These are phyloP conservation scores for Ursus arctos DNA, from an alignment of 2,113 vertebrate species.

Conservation along the genomic window DNA sequence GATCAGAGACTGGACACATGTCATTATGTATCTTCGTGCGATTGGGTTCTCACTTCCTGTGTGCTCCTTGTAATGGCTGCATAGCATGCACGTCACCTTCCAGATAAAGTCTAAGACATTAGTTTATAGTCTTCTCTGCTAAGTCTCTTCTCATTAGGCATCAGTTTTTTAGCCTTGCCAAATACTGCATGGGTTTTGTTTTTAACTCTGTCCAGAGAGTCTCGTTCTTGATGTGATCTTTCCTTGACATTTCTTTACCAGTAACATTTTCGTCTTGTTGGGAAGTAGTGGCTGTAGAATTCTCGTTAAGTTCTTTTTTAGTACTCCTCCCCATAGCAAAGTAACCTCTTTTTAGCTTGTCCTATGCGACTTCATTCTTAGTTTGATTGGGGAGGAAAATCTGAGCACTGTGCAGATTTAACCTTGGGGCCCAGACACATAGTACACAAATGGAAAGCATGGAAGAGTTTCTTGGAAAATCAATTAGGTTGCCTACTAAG, in stretches of 20 bases:
- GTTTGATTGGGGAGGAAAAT: constrained; percentile 53
- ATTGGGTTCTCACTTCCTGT: background rate
- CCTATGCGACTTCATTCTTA: constrained; percentile 65
- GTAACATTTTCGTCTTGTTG: background rate
- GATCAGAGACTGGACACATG: background rate
- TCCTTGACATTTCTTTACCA: constrained; percentile 21
- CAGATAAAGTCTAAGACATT: background rate
- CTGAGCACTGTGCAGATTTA: constrained; percentile 75
- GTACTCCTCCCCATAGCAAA: background rate
- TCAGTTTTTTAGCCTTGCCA: background rate
- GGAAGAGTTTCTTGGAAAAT: constrained; percentile 85
- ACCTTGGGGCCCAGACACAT: constrained; percentile 75
- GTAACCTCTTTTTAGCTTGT: constrained; percentile 14
- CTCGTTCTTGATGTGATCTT: background rate
- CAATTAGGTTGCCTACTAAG: constrained; percentile 62
- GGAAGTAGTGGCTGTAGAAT: background rate
- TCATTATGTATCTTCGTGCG: background rate
- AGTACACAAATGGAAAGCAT: constrained; percentile 69
- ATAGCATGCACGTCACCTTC: background rate
- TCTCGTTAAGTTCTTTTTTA: constrained; percentile 13
- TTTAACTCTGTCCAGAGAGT: background rate
- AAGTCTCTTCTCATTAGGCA: background rate
- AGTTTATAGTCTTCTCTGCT: background rate
- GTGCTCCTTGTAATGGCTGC: background rate
- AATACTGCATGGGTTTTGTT: background rate